Evolutionary conservation across 2,888 invertebrate species (phyloP).

Genomic region (Phortica magna): DNA sequence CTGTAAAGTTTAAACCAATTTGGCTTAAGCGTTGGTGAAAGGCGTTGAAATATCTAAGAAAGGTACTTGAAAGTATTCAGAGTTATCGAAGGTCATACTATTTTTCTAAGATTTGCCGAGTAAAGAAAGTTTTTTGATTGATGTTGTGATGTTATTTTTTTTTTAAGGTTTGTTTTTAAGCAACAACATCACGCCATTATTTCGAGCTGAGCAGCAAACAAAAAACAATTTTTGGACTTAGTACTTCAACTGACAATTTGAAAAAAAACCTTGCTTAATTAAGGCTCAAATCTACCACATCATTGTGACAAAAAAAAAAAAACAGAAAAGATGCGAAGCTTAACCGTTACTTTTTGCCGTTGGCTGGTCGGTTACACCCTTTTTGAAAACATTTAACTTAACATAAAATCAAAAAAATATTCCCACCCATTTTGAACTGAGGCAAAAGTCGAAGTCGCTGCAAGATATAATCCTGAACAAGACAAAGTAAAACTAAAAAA

Average conservation of each 20-base stretch:
- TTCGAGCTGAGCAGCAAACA: too few relatives aligned
- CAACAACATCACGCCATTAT: too few relatives aligned
- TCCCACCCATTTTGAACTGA: constrained; percentile 76
- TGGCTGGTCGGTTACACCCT: constrained; percentile 35
- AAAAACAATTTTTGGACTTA: not conserved
- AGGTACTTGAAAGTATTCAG: not conserved
- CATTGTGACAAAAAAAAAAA: constrained; percentile 47
- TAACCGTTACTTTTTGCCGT: constrained; percentile 44
- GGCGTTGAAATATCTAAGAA: too few relatives aligned
- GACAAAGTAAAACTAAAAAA: not conserved
- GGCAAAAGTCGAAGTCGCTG: constrained; percentile 60
- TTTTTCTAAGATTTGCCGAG: too few relatives aligned
- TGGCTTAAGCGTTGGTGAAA: not conserved
- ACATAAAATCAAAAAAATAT: constrained; percentile 59
- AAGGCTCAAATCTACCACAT: not conserved
- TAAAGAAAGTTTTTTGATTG: too few relatives aligned
- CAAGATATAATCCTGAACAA: constrained; percentile 31
- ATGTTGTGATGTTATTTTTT: too few relatives aligned
- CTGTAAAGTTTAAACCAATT: too few relatives aligned
- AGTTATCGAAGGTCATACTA: not conserved
- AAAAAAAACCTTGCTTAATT: not conserved
- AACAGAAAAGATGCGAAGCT: constrained; percentile 38
- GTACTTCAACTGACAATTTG: not conserved
- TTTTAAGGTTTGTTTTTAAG: too few relatives aligned
- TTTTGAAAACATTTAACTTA: constrained; percentile 22